A percentile compares a stretch with the other conserved stretches of the same genome.
Evolutionary conservation across 2,113 vertebrate species (phyloP).

Genomic region (Actinemys pallida): DNA sequence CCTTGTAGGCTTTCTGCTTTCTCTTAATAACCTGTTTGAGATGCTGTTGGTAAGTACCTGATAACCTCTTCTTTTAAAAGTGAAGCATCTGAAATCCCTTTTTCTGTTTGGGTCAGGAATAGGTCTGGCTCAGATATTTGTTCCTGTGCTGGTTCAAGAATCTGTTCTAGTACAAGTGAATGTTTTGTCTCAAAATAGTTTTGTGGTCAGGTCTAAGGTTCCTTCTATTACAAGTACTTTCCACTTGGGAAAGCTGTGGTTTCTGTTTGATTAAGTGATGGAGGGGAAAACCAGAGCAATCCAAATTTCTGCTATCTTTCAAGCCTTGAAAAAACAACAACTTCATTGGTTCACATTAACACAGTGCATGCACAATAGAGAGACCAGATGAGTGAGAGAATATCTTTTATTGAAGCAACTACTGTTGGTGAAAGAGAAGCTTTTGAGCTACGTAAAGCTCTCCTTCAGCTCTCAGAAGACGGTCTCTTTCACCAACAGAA

Average conservation of each 20-base stretch:
- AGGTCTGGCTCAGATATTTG: not conserved
- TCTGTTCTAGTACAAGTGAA: not conserved
- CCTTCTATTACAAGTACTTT: not conserved
- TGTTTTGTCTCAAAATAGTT: not conserved
- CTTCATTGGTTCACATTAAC: not conserved
- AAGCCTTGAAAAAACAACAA: not conserved
- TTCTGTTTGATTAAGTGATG: not conserved
- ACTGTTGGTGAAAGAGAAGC: not conserved
- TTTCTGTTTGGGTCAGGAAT: not conserved
- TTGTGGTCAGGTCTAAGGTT: not conserved
- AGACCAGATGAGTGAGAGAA: not conserved
- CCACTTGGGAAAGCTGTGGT: not conserved
- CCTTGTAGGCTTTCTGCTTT: not conserved
- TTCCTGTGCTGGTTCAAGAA: not conserved
- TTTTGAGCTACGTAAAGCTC: not conserved
- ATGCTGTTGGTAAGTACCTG: not conserved
- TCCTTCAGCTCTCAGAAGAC: not conserved
- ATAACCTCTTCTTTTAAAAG: not conserved
- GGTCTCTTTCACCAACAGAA: not conserved
- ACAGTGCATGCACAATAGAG: not conserved
- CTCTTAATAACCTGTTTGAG: not conserved
- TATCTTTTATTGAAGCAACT: not conserved
- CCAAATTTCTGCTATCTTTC: not conserved
- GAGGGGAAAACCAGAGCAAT: not conserved
- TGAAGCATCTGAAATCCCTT: not conserved